These are phyloP conservation scores for Caradrina clavipalpis DNA, from an alignment of 2,888 invertebrate genomes.

Conservation along the genomic window DNA sequence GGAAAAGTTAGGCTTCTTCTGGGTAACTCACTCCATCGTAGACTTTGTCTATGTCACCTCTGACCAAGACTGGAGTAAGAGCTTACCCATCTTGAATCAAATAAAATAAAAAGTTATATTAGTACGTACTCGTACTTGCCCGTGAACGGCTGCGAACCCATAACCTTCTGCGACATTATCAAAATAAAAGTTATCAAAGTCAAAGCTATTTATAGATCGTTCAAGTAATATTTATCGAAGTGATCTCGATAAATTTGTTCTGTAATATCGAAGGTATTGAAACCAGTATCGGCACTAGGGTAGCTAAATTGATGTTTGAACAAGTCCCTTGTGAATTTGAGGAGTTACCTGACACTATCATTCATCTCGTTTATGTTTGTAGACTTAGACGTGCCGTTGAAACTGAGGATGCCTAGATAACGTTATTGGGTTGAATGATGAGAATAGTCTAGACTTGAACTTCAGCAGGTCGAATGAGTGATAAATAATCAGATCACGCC, in stretches of 20 bases:
- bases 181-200: too few relatives aligned
- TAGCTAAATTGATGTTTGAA: slow-evolving; percentile 37
- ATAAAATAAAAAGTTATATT: too few relatives aligned
- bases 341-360: background rate
- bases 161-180: too few relatives aligned
- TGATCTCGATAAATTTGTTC: slow-evolving; percentile 9
- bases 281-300: background rate
- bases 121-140: too few relatives aligned
- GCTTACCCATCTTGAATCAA: too few relatives aligned
- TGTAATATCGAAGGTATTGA: slow-evolving; percentile 17
- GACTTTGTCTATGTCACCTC: too few relatives aligned
- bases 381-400: background rate
- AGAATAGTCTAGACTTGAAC: slow-evolving; percentile 1
- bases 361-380: background rate
- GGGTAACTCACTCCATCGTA: too few relatives aligned
- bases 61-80: too few relatives aligned
- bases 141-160: too few relatives aligned
- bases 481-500: background rate
- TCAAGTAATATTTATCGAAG: background rate
- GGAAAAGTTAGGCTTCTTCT: too few relatives aligned
- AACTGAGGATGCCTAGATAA: background rate
- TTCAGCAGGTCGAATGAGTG: slow-evolving; percentile 2
- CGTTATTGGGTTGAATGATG: background rate
- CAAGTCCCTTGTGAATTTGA: slow-evolving; percentile 4
- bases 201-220: background rate